Evolutionary conservation across 2,888 invertebrate species (phyloP).

Genomic region (Toxonevra muliebris): DNA sequence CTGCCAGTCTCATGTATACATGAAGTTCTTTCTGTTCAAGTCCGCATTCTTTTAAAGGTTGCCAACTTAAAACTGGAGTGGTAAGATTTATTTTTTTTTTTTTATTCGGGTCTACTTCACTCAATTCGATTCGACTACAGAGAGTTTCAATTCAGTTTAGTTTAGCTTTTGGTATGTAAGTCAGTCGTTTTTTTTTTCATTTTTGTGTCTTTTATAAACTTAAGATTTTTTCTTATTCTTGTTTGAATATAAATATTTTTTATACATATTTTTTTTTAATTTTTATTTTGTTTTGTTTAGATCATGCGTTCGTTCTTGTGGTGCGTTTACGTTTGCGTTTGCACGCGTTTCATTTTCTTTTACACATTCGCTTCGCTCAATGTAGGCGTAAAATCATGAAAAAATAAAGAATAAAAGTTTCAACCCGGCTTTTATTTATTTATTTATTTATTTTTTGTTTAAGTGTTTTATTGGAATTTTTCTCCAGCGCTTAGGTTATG

Average conservation of each 20-base stretch:
- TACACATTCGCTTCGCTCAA: no score
- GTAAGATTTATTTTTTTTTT: conserved; percentile 33
- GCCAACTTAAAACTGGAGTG: conserved; percentile 51
- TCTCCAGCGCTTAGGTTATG: no score
- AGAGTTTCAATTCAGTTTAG: not conserved
- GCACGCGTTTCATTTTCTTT: not conserved
- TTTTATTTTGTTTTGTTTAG: conserved; percentile 3
- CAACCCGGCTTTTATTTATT: no score
- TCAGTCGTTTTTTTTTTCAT: not conserved
- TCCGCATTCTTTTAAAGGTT: conserved; percentile 63
- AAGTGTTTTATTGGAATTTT: no score
- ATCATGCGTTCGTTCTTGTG: not conserved
- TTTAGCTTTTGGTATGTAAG: no score
- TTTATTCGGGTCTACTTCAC: conserved; percentile 38
- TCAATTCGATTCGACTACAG: conserved; percentile 35
- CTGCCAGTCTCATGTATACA: conserved; percentile 10
- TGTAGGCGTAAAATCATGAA: no score
- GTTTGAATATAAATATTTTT: conserved; percentile 3
- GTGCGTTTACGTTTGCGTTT: not conserved
- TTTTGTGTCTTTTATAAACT: conserved; percentile 13
- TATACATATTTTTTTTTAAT: not conserved
- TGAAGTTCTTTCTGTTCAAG: conserved; percentile 38
- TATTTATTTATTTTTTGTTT: no score
- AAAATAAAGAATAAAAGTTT: no score
- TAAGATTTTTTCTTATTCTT: conserved; percentile 6